These are phyloP conservation scores for Gadopsis bispinosus DNA, from an alignment of 2,797 vertebrate genomes.

Conservation along the genomic window DNA sequence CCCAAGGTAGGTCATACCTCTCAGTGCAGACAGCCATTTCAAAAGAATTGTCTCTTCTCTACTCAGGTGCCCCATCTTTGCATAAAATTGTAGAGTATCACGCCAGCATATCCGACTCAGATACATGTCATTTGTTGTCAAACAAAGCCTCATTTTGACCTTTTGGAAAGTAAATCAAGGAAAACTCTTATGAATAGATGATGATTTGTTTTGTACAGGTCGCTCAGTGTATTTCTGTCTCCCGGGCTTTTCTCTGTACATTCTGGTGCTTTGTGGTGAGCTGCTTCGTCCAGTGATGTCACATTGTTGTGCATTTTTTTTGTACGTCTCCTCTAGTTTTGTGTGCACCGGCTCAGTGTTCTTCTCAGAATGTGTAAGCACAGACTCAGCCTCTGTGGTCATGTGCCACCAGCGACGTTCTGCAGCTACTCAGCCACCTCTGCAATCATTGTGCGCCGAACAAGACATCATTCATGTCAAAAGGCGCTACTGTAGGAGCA, in stretches of 20 bases:
- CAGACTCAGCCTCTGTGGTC: constrained; percentile 52
- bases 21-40: constrained; percentile 63
- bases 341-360: constrained; percentile 53
- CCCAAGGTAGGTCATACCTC: constrained; percentile 61
- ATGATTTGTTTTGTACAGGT: constrained; percentile 61
- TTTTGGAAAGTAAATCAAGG: constrained; percentile 55
- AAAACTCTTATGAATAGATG: constrained; percentile 60
- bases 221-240: constrained; percentile 51
- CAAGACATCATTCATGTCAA: constrained; percentile 55
- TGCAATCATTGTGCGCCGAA: constrained; percentile 46
- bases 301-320: constrained; percentile 54
- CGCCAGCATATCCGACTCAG: constrained; percentile 62
- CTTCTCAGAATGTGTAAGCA: constrained; percentile 59
- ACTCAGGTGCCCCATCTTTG: constrained; percentile 78
- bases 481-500: constrained; percentile 51
- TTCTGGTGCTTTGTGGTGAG: constrained; percentile 76
- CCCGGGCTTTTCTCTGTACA: constrained; percentile 62
- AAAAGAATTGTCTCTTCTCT: constrained; percentile 61
- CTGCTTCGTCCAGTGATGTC: constrained; percentile 69
- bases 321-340: constrained; percentile 25
- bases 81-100: constrained; percentile 64
- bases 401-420: constrained; percentile 56
- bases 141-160: constrained; percentile 44
- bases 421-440: constrained; percentile 50
- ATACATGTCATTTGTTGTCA: constrained; percentile 58